Evolutionary conservation across 2,888 invertebrate genomes (phyloP), one percentile per base, ranked within the genome.

Genomic region (Tholera decimalis): DNA sequence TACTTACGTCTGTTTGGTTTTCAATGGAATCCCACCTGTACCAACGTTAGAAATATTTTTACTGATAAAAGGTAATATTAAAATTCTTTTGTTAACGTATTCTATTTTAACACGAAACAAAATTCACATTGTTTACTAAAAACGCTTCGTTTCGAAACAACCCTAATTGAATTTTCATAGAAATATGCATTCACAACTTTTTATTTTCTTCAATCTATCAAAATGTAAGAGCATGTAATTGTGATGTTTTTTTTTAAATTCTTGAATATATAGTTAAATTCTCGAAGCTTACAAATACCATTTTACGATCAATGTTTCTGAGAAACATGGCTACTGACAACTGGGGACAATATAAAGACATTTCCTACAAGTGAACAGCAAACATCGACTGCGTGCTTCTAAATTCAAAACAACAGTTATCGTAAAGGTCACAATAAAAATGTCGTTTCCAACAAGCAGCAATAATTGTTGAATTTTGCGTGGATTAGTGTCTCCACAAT

Each of bases 111-210:
- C 37, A 53, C 43, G 43, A 54, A 77, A 75, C 50, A 46, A 56
- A 64, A 55, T 70, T 59, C 46, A 44, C 63, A 51, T 62, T 73
- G 46, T 22, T 26, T 33, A 11, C 24, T 39, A 51, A 47, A 71
- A 61, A 65, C 37, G 30, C 24, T 24, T 13, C 26, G 7, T 44
- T 60, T 64, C 11, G 46, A 43, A 62, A 62, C 50, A 26, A 37
- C 33, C 0, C 28, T 82, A 79, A 80, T 80, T 80, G 70, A 54
- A 70, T 57, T 65, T 82, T 80, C 82, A 51, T 24, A 71, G 77
- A 82, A 85, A 73, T 61, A 55, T 28, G 35, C 54, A 68, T 73
- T 77, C 69, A 77, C 75, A 79, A 79, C 67, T 81, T 82, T 79
- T 83, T 82, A 73, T 74, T 74, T 65, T 76, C n/a, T n/a, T n/a